Base-by-base conservation (phyloP, 2,888 invertebrate species). In the Druceiella hillmani region DNA sequence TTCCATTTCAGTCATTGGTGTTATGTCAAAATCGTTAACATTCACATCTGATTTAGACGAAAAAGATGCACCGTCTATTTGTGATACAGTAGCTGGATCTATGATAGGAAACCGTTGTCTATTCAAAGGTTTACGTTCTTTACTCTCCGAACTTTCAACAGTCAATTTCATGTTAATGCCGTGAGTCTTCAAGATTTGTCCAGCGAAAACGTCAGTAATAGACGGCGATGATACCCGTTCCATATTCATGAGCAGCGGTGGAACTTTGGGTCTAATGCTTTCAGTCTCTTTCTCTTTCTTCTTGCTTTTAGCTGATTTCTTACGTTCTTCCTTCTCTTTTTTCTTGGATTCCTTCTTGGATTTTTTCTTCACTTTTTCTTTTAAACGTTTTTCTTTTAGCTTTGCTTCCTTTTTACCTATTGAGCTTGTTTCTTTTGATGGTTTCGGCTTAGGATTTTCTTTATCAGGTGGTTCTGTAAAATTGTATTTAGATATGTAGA, bases 181-280 rank as follows among this genome's bases (percentile, higher is more conserved):
- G 54, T 71, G 71, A 42, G 66, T 66, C 43, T 72, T 72, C 13
- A 79, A 56, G 33, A 79, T 69, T 48, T 78, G 78, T n/a, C 76
- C 78, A 5, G 78, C 79, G 55, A 79, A 77, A 0, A 77, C 73
- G 56, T 79, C 78, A 1, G 78, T 77, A 20, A 79, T 79, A 7
- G 78, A 78, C 3, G 70, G 69, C 36, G 73, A 68, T 3, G 70
- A 65, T 37, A 64, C 61, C 43, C 69, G 72, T 40, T 67, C 67
- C 41, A 67, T 66, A 40, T 68, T 69, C 67, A 69, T 69, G 1
- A 69, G 55, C 20, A 71, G 50, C 1, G 69, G 71, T 12, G 72
- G 71, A 41, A 70, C 57, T 47, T 69, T 70, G 1, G 70, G 70
- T 10, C 67, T 58, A 43, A 66, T 65, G 46, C 63, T 66, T 24